phyloP scores from a whole-genome alignment of 2,888 invertebrate species.

The Pristionchus exspectatus region DNA sequence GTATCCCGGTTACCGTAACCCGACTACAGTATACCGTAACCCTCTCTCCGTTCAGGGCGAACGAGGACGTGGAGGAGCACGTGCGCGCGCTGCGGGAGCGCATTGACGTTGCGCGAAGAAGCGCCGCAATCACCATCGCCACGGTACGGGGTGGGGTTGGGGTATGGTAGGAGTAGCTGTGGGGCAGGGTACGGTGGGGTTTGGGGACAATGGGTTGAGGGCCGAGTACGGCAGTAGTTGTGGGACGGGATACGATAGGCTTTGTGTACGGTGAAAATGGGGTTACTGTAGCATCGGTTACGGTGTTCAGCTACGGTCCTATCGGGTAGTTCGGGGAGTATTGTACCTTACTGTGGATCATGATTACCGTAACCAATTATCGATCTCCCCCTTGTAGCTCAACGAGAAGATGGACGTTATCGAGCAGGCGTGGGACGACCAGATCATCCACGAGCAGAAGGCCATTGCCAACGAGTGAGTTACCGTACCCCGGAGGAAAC shows the following conservation, averaged over 20 bases:
- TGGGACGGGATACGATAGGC: no score
- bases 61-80: neutral
- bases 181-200: neutral
- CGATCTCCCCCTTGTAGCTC: neutral
- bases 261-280: no score
- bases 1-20: neutral
- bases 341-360: no score
- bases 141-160: neutral
- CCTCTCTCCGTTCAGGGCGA: neutral
- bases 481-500: neutral
- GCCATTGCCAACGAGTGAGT: slow-evolving; percentile 13
- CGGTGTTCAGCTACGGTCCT: no score
- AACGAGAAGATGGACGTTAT: slow-evolving; percentile 32
- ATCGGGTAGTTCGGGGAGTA: no score
- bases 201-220: no score
- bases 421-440: slow-evolving; percentile 19
- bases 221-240: neutral
- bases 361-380: slow-evolving; percentile 1
- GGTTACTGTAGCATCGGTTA: no score
- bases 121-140: neutral
- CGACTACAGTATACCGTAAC: neutral
- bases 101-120: neutral
- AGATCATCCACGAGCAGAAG: slow-evolving; percentile 1
- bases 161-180: neutral
- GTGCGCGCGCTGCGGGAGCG: neutral